Evolutionary conservation across 2,113 vertebrate genomes (phyloP).

Genomic region (Zapus hudsonius): DNA sequence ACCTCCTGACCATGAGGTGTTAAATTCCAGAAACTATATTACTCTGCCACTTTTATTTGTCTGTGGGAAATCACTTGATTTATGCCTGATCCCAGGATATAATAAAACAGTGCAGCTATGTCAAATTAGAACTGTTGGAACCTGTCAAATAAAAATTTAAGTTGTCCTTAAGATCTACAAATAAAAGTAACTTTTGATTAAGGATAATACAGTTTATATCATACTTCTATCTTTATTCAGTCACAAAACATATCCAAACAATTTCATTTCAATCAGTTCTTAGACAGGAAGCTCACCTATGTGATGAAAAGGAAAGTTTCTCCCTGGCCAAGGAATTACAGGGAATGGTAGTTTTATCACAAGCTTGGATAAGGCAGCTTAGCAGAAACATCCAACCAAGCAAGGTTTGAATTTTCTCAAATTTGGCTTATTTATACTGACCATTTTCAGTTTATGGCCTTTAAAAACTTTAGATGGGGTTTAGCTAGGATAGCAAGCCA

Average conservation of each 20-base stretch:
- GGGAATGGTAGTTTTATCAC: neutral
- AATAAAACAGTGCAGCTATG: conserved; percentile 82
- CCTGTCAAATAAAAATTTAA: conserved; percentile 75
- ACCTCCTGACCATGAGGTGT: conserved; percentile 86
- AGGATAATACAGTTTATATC: conserved; percentile 53
- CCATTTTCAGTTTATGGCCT: conserved; percentile 48
- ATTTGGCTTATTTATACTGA: conserved; percentile 63
- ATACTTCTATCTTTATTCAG: conserved; percentile 56
- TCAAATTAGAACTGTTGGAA: conserved; percentile 69
- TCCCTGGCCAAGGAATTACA: conserved; percentile 13
- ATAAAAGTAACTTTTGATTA: conserved; percentile 79
- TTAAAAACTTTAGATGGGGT: conserved; percentile 58
- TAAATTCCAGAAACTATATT: conserved; percentile 86
- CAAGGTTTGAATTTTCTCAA: conserved; percentile 53
- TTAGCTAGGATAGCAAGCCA: conserved; percentile 56
- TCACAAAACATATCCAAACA: conserved; percentile 56
- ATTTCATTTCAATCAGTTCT: conserved; percentile 39
- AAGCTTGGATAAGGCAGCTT: conserved; percentile 17
- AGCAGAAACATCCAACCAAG: conserved; percentile 21
- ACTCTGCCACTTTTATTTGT: conserved; percentile 82
- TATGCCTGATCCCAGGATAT: conserved; percentile 82
- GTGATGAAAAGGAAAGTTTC: conserved; percentile 33
- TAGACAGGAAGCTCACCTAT: neutral
- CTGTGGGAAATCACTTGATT: conserved; percentile 84
- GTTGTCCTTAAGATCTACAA: conserved; percentile 72